These are phyloP conservation scores for Catocala nupta DNA, from an alignment of 2,888 invertebrate species.

Conservation along the genomic window DNA sequence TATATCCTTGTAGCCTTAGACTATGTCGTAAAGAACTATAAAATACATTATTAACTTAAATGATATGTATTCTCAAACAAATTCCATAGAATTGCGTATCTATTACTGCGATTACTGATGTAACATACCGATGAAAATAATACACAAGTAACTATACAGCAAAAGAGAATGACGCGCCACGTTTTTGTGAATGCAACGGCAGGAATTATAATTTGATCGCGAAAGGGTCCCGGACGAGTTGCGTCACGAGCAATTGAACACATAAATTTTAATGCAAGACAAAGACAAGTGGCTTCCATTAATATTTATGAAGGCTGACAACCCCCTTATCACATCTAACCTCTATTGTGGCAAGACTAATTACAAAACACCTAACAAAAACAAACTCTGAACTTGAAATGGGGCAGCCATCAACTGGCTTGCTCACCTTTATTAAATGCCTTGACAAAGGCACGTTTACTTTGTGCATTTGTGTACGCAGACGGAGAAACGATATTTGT, in stretches of 20 bases:
- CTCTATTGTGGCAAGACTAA: slow-evolving; percentile 49
- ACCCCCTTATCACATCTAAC: slow-evolving; percentile 42
- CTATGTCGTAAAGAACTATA: too few relatives aligned
- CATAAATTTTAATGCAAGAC: slow-evolving; percentile 81
- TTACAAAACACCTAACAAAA: slow-evolving; percentile 41
- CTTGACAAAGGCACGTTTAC: slow-evolving; percentile 4
- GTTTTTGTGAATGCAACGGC: neutral
- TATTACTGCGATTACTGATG: too few relatives aligned
- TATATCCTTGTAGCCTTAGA: too few relatives aligned
- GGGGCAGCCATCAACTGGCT: slow-evolving; percentile 26
- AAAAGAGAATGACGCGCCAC: neutral
- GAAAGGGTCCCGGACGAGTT: slow-evolving; percentile 57
- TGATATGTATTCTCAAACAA: too few relatives aligned
- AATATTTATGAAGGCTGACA: slow-evolving; percentile 76
- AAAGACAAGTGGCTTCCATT: slow-evolving; percentile 72
- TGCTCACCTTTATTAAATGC: slow-evolving; percentile 23
- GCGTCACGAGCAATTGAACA: slow-evolving; percentile 69
- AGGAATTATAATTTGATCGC: slow-evolving; percentile 20
- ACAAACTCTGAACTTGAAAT: slow-evolving; percentile 38
- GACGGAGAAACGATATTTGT: neutral
- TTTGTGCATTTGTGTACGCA: neutral
- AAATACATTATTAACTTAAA: too few relatives aligned
- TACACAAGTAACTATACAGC: neutral
- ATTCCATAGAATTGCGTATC: too few relatives aligned
- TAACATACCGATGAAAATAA: neutral